A percentile compares a stretch with the other conserved stretches of the same genome.
Evolutionary conservation across 1,140 invertebrate species (phyloP).

Genomic region (Bicyclus anynana): DNA sequence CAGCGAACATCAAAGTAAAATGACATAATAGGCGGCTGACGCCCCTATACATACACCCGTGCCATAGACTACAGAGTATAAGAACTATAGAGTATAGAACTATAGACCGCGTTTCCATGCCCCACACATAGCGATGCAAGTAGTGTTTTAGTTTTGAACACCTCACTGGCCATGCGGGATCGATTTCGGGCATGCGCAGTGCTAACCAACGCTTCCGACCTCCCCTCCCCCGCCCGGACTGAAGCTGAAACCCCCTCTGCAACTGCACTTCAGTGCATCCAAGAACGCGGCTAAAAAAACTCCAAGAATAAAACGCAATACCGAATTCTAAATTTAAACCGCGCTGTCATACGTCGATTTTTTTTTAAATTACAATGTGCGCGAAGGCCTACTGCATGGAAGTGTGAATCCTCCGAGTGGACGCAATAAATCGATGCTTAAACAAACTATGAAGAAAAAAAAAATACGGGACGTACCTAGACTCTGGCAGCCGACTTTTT

Average conservation of each 20-base stretch:
- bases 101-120: conserved; percentile 26
- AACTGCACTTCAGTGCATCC: conserved; percentile 72
- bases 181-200: conserved; percentile 58
- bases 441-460: conserved; percentile 73
- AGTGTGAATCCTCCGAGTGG: conserved; percentile 21
- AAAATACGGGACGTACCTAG: conserved; percentile 49
- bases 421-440: conserved; percentile 26
- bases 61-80: conserved; percentile 20
- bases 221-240: conserved; percentile 31
- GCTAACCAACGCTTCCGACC: conserved; percentile 25
- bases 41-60: conserved; percentile 26
- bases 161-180: conserved; percentile 59
- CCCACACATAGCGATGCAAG: conserved; percentile 43
- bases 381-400: conserved; percentile 1
- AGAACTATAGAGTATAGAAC: conserved; percentile 3
- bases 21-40: conserved; percentile 64
- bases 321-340: conserved; percentile 17
- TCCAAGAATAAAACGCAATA: conserved; percentile 40
- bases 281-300: conserved; percentile 59
- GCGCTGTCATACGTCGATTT: conserved; percentile 11
- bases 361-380: conserved; percentile 32
- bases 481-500: conserved; percentile 38
- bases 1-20: conserved; percentile 63
- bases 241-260: conserved; percentile 57
- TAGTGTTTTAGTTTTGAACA: conserved; percentile 60